Conservation (phyloP, 2,113 vertebrate genomes). For the Oplegnathus fasciatus region DNA sequence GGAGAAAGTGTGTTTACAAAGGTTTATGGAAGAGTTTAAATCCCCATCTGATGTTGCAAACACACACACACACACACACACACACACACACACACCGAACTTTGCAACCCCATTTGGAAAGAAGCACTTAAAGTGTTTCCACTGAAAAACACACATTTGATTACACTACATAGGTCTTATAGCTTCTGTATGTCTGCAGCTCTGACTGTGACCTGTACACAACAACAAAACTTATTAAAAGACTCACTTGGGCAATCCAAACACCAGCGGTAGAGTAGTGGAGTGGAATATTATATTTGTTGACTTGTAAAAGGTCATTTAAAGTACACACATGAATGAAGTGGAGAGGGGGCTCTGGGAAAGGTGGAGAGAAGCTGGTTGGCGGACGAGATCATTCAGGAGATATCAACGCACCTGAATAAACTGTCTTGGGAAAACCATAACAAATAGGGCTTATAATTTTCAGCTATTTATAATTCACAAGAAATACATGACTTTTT, state of each 20-base stretch:
- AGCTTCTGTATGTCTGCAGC: constrained; percentile 60
- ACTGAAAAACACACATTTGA: constrained; percentile 42
- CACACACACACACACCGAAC: constrained; percentile 27
- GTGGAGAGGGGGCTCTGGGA: not conserved
- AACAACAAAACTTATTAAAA: constrained; percentile 4
- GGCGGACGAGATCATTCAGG: constrained; percentile 4
- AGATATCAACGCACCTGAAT: constrained; percentile 59
- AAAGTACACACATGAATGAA: constrained; percentile 42
- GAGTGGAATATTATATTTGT: constrained; percentile 28
- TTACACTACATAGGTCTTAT: constrained; percentile 31
- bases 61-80: too few relatives aligned
- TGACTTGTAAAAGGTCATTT: constrained; percentile 49
- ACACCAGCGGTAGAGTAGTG: constrained; percentile 16
- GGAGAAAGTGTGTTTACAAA: constrained; percentile 49
- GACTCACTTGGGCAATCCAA: constrained; percentile 23
- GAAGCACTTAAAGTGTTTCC: constrained; percentile 35
- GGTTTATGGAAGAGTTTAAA: constrained; percentile 56
- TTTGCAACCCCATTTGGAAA: constrained; percentile 41
- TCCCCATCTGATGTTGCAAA: constrained; percentile 45
- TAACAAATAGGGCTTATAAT: not conserved
- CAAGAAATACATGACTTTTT: not conserved
- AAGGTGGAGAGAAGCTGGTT: not conserved
- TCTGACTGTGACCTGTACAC: constrained; percentile 32
- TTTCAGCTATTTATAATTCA: not conserved
- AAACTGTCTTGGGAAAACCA: constrained; percentile 27